phyloP scores from a whole-genome alignment of 2,113 vertebrate species.

The Mellivora capensis region DNA sequence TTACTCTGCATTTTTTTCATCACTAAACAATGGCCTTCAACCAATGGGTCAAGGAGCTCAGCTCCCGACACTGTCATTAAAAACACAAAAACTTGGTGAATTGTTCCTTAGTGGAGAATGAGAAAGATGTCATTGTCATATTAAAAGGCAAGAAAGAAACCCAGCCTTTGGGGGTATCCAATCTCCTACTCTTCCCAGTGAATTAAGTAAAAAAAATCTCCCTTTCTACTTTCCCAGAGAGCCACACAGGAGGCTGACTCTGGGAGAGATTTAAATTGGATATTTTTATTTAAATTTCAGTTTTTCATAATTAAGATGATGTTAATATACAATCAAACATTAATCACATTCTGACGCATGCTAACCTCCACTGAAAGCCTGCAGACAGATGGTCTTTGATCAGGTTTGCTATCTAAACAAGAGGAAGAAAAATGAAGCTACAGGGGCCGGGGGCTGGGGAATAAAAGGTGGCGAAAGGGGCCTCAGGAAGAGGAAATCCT shows the following conservation, averaged over 20 bases:
- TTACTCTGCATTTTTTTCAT: constrained; percentile 2
- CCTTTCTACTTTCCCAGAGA: not conserved
- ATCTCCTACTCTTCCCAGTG: not conserved
- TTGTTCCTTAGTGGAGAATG: not conserved
- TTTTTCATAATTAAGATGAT: constrained; percentile 70
- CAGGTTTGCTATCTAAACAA: constrained; percentile 51
- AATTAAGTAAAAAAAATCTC: constrained; percentile 39
- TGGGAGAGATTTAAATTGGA: constrained; percentile 30
- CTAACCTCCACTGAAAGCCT: constrained; percentile 48
- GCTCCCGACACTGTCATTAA: not conserved
- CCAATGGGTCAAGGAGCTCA: not conserved
- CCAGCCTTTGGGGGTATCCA: not conserved
- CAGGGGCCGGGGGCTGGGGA: not conserved
- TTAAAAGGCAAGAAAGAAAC: constrained; percentile 19
- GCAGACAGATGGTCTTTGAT: constrained; percentile 55
- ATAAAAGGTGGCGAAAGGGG: not conserved
- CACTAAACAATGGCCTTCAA: not conserved
- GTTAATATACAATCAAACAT: constrained; percentile 54
- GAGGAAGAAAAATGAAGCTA: constrained; percentile 35
- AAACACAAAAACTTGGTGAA: not conserved
- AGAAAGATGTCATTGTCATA: constrained; percentile 44
- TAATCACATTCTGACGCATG: constrained; percentile 28
- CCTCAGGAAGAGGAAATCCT: not conserved
- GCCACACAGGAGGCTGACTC: not conserved
- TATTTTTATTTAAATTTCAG: constrained; percentile 57